phyloP scores from a whole-genome alignment of 2,113 vertebrate species.

The Numida meleagris region DNA sequence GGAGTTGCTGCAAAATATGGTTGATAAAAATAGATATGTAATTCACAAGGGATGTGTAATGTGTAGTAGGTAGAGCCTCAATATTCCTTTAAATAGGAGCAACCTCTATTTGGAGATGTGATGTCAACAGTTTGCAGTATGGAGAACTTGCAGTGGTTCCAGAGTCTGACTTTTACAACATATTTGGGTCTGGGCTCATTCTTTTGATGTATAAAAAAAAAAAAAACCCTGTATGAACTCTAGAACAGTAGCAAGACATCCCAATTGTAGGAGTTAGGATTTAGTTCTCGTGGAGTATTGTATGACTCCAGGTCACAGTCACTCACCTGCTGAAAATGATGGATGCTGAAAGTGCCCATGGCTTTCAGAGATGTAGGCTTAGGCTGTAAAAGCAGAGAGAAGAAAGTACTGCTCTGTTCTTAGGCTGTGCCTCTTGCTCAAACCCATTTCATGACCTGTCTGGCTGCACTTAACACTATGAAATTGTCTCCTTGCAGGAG shows the following conservation, averaged over 20 bases:
- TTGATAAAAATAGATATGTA: slow-evolving; percentile 7
- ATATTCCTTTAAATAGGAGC: not conserved
- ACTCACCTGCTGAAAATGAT: not conserved
- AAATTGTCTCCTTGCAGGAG: not conserved
- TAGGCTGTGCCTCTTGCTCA: not conserved
- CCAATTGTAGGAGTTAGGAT: not conserved
- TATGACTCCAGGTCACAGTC: not conserved
- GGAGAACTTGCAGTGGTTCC: not conserved
- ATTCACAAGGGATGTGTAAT: not conserved
- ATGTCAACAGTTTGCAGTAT: not conserved
- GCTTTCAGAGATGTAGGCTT: not conserved
- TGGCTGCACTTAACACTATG: not conserved
- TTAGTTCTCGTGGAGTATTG: rapidly evolving
- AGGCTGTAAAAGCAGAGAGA: not conserved
- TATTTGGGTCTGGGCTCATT: not conserved
- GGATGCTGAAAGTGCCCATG: not conserved
- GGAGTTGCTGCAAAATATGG: not conserved
- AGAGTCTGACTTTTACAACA: not conserved
- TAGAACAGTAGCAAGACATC: not conserved
- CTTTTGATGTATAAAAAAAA: not conserved
- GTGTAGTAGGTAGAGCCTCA: not conserved
- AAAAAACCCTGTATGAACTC: not conserved
- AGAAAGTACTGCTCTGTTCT: not conserved
- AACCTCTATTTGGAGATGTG: not conserved
- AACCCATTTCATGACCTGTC: not conserved